A percentile compares a stretch with the other conserved stretches of the same genome.
These are phyloP conservation scores for Peromyscus maniculatus DNA, from an alignment of 2,113 vertebrate species.

Conservation along the genomic window DNA sequence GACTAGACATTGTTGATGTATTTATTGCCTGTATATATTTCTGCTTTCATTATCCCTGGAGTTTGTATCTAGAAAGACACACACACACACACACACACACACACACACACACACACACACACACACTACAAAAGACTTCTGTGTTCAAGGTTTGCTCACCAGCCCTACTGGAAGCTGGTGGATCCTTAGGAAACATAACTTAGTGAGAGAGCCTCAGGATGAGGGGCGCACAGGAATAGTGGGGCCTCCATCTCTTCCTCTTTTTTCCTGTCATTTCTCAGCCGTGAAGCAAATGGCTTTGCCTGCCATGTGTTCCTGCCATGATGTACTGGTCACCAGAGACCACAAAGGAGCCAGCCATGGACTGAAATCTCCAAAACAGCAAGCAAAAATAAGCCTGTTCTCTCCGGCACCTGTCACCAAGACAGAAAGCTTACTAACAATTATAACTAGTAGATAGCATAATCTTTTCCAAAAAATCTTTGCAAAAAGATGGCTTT, in stretches of 20 bases:
- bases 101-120: neutral
- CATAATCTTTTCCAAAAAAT: neutral
- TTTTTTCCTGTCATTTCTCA: neutral
- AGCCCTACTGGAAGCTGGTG: neutral
- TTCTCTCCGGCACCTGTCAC: neutral
- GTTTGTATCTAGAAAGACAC: neutral
- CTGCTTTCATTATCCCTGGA: neutral
- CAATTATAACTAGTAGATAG: constrained; percentile 35
- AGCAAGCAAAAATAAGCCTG: neutral
- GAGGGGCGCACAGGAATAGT: neutral
- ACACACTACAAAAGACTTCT: neutral
- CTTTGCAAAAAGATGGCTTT: constrained; percentile 2
- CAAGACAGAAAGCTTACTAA: neutral
- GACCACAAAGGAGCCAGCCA: neutral
- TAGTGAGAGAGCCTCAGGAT: neutral
- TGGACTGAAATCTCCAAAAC: neutral
- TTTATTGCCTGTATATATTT: neutral
- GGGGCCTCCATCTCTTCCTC: neutral
- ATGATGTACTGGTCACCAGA: neutral
- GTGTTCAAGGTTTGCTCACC: neutral
- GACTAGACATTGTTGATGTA: too few species aligned
- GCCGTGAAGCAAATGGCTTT: neutral
- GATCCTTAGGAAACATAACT: neutral
- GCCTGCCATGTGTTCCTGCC: neutral
- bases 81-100: neutral